Evolutionary conservation across 2,797 vertebrate genomes (phyloP).

Genomic region (Micrastur ruficollis): DNA sequence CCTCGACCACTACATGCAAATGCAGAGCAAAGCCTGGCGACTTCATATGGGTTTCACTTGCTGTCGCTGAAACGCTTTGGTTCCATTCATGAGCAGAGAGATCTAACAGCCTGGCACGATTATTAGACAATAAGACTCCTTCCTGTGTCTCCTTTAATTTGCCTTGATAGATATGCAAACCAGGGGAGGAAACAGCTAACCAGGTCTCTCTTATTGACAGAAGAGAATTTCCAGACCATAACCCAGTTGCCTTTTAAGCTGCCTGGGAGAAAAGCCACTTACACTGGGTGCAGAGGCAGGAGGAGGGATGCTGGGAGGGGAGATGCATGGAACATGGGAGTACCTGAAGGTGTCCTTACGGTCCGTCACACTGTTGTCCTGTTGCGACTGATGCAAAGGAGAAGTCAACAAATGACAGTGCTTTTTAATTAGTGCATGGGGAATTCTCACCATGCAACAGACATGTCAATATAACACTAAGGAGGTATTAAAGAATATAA

Average conservation of each 20-base stretch:
- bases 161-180: slow-evolving; percentile 48
- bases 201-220: slow-evolving; percentile 44
- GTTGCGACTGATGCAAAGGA: neutral
- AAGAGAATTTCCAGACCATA: neutral
- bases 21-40: neutral
- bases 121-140: slow-evolving; percentile 37
- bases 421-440: slow-evolving; percentile 44
- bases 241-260: neutral
- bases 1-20: neutral
- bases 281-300: neutral
- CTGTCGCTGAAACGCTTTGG: neutral
- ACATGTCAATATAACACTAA: neutral
- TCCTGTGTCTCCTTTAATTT: slow-evolving; percentile 51
- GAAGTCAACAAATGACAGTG: slow-evolving; percentile 26
- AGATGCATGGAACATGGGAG: neutral
- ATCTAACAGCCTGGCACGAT: neutral
- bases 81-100: neutral
- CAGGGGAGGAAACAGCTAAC: slow-evolving; percentile 1
- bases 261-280: neutral
- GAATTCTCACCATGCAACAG: slow-evolving; percentile 21
- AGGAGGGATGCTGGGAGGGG: neutral
- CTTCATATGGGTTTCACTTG: neutral
- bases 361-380: neutral
- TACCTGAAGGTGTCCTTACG: neutral
- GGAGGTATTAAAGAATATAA: neutral